Conservation (phyloP, 92 coral and sea anemone genomes). For the Phymanthus crucifer region DNA sequence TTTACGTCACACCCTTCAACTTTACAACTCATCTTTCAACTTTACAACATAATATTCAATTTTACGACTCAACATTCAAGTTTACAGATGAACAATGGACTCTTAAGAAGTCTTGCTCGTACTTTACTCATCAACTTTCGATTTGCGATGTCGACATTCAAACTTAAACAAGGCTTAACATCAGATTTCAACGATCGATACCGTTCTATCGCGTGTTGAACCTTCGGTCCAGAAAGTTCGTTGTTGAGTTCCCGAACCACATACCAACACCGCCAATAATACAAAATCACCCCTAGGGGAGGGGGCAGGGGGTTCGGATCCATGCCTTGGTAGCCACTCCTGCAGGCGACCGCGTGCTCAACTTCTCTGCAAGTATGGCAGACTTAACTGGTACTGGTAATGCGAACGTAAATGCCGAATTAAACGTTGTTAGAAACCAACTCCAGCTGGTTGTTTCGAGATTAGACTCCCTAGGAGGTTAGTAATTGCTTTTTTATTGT, state of each 20-base stretch:
- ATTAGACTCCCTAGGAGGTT: not conserved
- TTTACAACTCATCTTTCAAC: slow-evolving; percentile 5
- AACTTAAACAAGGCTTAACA: not conserved
- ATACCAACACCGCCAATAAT: not conserved
- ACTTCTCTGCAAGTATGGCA: not conserved
- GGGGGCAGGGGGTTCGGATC: not conserved
- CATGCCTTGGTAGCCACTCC: not conserved
- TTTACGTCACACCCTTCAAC: slow-evolving; percentile 1
- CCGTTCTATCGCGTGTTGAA: not conserved
- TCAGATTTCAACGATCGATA: too few species aligned
- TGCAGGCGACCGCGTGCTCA: not conserved
- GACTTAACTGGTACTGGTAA: not conserved
- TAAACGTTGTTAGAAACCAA: not conserved
- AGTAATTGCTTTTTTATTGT: not conserved
- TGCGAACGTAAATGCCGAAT: not conserved
- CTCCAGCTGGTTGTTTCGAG: not conserved
- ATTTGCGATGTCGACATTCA: slow-evolving; percentile 1
- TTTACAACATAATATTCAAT: not conserved
- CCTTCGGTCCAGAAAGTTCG: not conserved
- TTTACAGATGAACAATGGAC: not conserved
- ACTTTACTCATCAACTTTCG: slow-evolving; percentile 11
- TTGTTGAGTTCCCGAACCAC: not conserved
- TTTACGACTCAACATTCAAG: not conserved
- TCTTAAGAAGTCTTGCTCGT: not conserved
- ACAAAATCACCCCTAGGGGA: not conserved